Evolutionary conservation across 2,888 invertebrate genomes (phyloP), one percentile per base, ranked within the genome.

Genomic region (Ornithoptera alexandrae): DNA sequence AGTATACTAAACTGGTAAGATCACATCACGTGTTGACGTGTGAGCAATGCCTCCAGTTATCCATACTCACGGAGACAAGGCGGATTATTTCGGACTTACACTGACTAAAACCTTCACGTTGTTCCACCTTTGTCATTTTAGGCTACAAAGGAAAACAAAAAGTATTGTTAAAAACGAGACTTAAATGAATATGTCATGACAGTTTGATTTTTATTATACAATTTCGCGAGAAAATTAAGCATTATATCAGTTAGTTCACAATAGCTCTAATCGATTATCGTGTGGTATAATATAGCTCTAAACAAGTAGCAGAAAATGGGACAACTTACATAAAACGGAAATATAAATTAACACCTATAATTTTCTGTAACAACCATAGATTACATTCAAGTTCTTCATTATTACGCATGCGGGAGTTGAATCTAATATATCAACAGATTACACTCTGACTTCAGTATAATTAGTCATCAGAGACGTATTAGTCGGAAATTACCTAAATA

Each of bases 351-450:
- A 53, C 53, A 53, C 17, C 50, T 15, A 15, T 58, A 18, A 24
- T 58, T 58, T 58, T 58, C 30, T 65, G 18, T 57, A 65, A 65
- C 15, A 15, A 58, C 57, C 18, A 56, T 20, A 24, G 57, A 58
- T 58, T 58, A 58, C 12, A 22, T 58, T 46, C 46, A 50, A 66
- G 50, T 66, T 60, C n/a, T 60, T 60, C 46, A 66, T 60, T 60
- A 67, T 59, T 36, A 56, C 36, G 60, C 67, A 20, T 56, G 17
- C n/a, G 67, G 67, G 67, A 61, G 30, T 61, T 53, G 53, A 53
- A 17, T 15, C n/a, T 61, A 63, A 63, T 63, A 67, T 36, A 67
- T 67, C 60, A 67, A 22, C 53, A 61, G 53, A 67, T 67, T 67
- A 39, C 20, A 61, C 53, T 57, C 64, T 56, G 60, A 30, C 24